A percentile compares a stretch with the other conserved stretches of the same genome.
Evolutionary conservation across 2,113 vertebrate species (phyloP).

Genomic region (Chaetops frenatus): DNA sequence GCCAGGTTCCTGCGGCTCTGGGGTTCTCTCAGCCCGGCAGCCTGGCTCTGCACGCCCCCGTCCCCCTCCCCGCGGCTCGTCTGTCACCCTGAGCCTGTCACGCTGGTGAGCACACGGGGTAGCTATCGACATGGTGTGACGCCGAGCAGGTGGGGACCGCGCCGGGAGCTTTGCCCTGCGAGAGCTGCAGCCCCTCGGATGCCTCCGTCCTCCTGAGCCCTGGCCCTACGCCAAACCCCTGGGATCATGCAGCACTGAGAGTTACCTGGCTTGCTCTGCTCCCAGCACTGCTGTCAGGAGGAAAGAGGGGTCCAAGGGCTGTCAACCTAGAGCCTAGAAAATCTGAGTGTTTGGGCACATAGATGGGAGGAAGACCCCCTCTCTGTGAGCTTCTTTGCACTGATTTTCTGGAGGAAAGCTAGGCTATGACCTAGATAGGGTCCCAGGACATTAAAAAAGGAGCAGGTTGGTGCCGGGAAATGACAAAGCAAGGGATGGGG

Average conservation of each 20-base stretch:
- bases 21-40: background rate
- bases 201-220: fast-evolving
- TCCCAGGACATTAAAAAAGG: background rate
- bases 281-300: fast-evolving
- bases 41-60: background rate
- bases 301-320: background rate
- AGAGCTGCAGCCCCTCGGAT: background rate
- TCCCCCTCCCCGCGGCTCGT: background rate
- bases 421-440: background rate
- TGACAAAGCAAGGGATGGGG: background rate
- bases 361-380: background rate
- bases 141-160: fast-evolving
- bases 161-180: background rate
- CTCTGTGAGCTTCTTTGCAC: background rate
- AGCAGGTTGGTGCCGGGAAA: background rate
- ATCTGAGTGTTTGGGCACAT: background rate
- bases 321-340: background rate
- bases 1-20: background rate
- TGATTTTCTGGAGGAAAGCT: background rate
- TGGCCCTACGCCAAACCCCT: background rate
- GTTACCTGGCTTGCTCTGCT: background rate
- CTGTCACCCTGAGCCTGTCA: background rate
- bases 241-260: background rate
- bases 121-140: too few relatives aligned
- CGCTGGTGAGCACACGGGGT: background rate